These are phyloP conservation scores for Unio delphinus DNA, from an alignment of 2,888 invertebrate species.

Conservation along the genomic window DNA sequence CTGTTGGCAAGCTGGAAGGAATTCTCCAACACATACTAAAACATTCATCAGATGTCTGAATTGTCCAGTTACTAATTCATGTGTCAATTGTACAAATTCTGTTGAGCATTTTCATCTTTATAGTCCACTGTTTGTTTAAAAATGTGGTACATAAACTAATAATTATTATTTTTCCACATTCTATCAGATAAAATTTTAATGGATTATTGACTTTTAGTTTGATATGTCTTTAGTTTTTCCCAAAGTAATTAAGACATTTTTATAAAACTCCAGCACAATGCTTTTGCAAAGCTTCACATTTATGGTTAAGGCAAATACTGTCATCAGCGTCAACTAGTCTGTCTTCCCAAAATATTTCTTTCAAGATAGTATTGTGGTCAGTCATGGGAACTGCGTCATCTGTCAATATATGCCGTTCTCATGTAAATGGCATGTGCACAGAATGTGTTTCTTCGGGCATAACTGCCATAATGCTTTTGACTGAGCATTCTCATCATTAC, in stretches of 20 bases:
- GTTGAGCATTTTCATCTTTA: slow-evolving; percentile 1
- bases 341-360: slow-evolving; percentile 12
- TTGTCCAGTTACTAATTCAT: slow-evolving; percentile 7
- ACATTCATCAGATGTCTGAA: slow-evolving; percentile 10
- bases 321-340: slow-evolving; percentile 16
- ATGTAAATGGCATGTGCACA: slow-evolving; percentile 13
- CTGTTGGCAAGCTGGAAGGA: slow-evolving; percentile 3
- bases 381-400: slow-evolving; percentile 10
- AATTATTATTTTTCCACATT: slow-evolving; percentile 29
- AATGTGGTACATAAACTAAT: slow-evolving; percentile 23
- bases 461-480: slow-evolving; percentile 2
- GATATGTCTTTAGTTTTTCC: neutral
- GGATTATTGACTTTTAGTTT: slow-evolving; percentile 6
- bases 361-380: slow-evolving; percentile 7
- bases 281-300: slow-evolving; percentile 13
- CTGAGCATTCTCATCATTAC: slow-evolving; percentile 13
- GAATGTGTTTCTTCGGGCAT: slow-evolving; percentile 7
- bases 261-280: neutral
- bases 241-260: slow-evolving; percentile 13
- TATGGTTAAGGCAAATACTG: slow-evolving; percentile 14
- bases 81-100: neutral
- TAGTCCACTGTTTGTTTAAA: slow-evolving; percentile 20
- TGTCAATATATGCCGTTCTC: slow-evolving; percentile 10
- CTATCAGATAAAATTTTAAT: neutral
- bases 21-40: slow-evolving; percentile 7